Conservation (phyloP, 2,113 vertebrate genomes). For the Lepus europaeus region DNA sequence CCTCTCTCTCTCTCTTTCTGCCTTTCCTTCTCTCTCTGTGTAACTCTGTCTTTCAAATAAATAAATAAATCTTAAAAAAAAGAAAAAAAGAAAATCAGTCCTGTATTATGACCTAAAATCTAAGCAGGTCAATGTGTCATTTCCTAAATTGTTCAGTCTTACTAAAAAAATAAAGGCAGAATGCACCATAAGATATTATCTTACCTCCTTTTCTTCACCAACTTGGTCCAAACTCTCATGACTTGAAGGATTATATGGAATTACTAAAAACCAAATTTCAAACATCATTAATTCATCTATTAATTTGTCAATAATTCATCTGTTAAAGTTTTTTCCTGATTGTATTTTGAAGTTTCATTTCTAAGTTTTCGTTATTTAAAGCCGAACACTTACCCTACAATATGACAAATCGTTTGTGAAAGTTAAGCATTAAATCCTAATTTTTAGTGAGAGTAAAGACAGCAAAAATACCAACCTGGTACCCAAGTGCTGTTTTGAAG, state of each 20-base stretch:
- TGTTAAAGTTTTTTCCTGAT: no score
- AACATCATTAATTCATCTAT: not conserved
- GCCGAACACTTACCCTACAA: constrained; percentile 4
- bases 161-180: not conserved
- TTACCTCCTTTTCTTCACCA: constrained; percentile 98
- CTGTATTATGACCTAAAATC: constrained; percentile 13
- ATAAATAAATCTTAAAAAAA: no score
- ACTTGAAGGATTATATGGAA: constrained; percentile 95
- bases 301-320: no score
- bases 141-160: not conserved
- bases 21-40: no score
- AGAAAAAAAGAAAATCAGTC: constrained; percentile 27
- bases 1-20: no score
- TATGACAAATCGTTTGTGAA: not conserved
- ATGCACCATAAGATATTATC: constrained; percentile 29
- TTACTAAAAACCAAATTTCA: constrained; percentile 84
- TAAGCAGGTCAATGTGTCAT: not conserved
- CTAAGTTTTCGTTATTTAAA: constrained; percentile 52
- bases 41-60: no score
- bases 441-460: not conserved
- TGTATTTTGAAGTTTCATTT: constrained; percentile 54
- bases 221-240: constrained; percentile 96
- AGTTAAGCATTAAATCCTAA: not conserved
- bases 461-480: not conserved
- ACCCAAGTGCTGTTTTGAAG: not conserved